Evolutionary conservation across 1,140 invertebrate genomes (phyloP).

Genomic region (Nephila pilipes): DNA sequence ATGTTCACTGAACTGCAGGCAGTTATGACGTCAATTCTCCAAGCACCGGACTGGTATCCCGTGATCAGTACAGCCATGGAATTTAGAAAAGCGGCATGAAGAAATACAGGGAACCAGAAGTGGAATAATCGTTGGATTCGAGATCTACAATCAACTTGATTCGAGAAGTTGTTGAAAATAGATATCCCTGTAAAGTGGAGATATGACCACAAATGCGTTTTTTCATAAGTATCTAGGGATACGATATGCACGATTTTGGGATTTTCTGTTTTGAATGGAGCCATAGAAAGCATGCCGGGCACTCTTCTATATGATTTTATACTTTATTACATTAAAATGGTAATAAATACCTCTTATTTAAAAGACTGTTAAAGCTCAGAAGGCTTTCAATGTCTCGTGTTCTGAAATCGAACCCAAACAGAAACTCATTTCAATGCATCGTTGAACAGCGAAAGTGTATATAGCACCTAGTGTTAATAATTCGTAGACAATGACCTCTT

Average conservation of each 20-base stretch:
- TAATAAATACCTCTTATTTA: not conserved
- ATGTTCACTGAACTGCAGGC: constrained; percentile 5
- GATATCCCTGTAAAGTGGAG: constrained; percentile 32
- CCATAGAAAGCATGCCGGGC: not conserved
- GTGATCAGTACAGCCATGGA: not conserved
- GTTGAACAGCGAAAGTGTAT: not conserved
- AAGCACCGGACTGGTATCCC: not conserved
- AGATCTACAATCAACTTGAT: not conserved
- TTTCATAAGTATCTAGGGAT: not conserved
- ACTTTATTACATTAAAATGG: not conserved
- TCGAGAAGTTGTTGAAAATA: not conserved
- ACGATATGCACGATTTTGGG: not conserved
- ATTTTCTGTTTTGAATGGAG: not conserved
- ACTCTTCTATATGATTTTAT: not conserved
- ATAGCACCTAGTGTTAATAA: not conserved
- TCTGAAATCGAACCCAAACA: not conserved
- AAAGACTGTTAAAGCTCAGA: not conserved
- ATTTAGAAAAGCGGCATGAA: not conserved
- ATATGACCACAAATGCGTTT: constrained; percentile 4
- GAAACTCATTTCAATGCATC: not conserved
- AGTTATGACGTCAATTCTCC: constrained; percentile 14
- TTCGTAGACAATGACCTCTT: too few species aligned
- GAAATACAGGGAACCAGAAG: constrained; percentile 11
- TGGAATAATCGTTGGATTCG: not conserved
- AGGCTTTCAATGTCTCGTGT: not conserved